Evolutionary conservation across 2,888 invertebrate genomes (phyloP).

Genomic region (Diplazon laetatorius): DNA sequence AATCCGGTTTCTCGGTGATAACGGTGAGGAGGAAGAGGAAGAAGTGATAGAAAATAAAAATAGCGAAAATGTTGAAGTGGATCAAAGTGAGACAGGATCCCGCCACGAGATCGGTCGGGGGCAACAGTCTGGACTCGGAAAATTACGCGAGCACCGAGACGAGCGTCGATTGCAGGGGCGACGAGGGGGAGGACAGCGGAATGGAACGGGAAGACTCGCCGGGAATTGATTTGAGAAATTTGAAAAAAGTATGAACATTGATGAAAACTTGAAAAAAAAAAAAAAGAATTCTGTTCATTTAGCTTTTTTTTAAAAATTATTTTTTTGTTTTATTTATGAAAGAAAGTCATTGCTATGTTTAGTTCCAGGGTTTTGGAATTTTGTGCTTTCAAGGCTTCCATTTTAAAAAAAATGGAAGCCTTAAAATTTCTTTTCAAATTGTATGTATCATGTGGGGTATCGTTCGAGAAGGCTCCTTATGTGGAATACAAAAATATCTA

Average conservation of each 20-base stretch:
- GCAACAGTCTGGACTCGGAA: slow-evolving; percentile 58
- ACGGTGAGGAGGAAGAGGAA: no score
- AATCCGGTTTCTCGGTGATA: background rate
- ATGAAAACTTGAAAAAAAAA: no score
- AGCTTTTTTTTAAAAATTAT: background rate
- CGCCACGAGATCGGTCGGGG: slow-evolving; percentile 66
- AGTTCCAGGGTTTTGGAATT: no score
- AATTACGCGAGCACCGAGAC: slow-evolving; percentile 62
- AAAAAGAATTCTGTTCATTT: no score
- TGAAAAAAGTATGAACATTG: slow-evolving; percentile 78
- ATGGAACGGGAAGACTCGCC: slow-evolving; percentile 80
- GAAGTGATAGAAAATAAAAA: no score
- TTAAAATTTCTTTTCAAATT: no score
- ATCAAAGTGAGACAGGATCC: slow-evolving; percentile 80
- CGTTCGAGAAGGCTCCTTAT: no score
- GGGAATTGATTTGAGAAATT: slow-evolving; percentile 74
- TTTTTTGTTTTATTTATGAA: slow-evolving; percentile 6
- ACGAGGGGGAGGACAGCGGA: slow-evolving; percentile 79
- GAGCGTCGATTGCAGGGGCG: slow-evolving; percentile 66
- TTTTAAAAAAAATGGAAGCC: no score
- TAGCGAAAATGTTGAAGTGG: slow-evolving; percentile 80
- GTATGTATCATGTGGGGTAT: no score
- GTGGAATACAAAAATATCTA: no score
- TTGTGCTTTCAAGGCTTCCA: no score
- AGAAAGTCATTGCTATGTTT: no score